phyloP scores from a whole-genome alignment of 1,140 invertebrate genomes.

The Palaemon carinicauda region DNA sequence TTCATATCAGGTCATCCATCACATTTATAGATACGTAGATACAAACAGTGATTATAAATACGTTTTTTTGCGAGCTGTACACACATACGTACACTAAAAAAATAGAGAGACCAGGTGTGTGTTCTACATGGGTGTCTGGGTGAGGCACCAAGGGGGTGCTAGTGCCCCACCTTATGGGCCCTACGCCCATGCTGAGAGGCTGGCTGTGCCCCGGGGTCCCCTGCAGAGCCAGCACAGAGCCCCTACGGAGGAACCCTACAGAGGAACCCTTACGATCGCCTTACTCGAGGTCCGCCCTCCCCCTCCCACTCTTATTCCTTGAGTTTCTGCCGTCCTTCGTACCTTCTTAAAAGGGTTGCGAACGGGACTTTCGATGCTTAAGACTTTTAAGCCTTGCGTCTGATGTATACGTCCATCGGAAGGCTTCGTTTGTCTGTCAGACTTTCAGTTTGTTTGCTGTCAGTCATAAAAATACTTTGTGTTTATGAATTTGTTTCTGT shows the following conservation, averaged over 20 bases:
- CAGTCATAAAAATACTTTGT: not conserved
- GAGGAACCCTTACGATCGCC: not conserved
- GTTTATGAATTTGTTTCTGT: too few species aligned
- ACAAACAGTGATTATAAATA: too few species aligned
- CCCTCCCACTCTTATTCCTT: not conserved
- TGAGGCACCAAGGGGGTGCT: constrained; percentile 31
- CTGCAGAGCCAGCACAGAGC: not conserved
- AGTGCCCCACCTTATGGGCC: constrained; percentile 32
- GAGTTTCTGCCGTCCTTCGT: not conserved
- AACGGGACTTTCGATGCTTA: not conserved
- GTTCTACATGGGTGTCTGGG: constrained; percentile 26
- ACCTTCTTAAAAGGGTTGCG: not conserved
- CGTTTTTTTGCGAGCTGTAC: too few species aligned
- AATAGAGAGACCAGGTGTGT: not conserved
- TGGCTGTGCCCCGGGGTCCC: constrained; percentile 11
- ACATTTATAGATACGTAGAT: too few species aligned
- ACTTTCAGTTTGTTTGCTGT: not conserved
- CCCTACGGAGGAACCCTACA: constrained; percentile 17
- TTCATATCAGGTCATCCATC: too few species aligned
- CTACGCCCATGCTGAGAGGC: constrained; percentile 10
- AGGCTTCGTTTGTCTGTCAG: not conserved
- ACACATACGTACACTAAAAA: too few species aligned
- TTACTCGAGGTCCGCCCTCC: not conserved
- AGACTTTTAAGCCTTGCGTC: not conserved
- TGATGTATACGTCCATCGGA: not conserved